Percentiles rank a stretch among this genome's conserved stretches.
Conservation (phyloP, 2,888 invertebrate species). For the Aphelenchoides bicaudatus region DNA sequence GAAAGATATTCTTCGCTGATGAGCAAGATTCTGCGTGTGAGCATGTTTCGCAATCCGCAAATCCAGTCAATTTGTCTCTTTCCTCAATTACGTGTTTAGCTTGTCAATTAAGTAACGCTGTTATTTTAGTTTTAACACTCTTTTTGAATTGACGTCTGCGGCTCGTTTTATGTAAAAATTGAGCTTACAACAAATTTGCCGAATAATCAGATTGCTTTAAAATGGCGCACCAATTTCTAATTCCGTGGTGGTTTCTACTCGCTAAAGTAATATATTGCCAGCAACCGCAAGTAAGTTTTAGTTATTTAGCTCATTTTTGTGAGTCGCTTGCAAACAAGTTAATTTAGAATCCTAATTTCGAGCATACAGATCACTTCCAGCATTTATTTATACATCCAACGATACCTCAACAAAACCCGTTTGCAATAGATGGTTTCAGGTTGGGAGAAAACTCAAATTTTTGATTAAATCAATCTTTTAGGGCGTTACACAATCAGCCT, state of each 20-base stretch:
- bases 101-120: no score
- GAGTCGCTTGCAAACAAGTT: background rate
- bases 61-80: no score
- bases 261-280: no score
- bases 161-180: background rate
- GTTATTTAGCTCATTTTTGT: no score
- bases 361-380: constrained; percentile 11
- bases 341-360: background rate
- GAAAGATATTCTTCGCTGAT: no score
- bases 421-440: constrained; percentile 11
- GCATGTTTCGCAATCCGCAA: no score
- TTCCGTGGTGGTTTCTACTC: constrained; percentile 1
- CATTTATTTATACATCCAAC: constrained; percentile 10
- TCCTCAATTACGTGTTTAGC: no score
- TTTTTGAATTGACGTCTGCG: background rate
- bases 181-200: background rate
- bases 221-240: constrained; percentile 4
- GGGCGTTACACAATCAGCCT: constrained; percentile 2
- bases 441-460: background rate
- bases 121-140: no score
- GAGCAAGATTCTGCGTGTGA: no score
- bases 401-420: constrained; percentile 8
- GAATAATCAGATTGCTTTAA: background rate
- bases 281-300: no score
- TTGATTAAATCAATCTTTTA: constrained; percentile 2